Evolutionary conservation across 2,113 vertebrate species (phyloP).

Genomic region (Pandion haliaetus): DNA sequence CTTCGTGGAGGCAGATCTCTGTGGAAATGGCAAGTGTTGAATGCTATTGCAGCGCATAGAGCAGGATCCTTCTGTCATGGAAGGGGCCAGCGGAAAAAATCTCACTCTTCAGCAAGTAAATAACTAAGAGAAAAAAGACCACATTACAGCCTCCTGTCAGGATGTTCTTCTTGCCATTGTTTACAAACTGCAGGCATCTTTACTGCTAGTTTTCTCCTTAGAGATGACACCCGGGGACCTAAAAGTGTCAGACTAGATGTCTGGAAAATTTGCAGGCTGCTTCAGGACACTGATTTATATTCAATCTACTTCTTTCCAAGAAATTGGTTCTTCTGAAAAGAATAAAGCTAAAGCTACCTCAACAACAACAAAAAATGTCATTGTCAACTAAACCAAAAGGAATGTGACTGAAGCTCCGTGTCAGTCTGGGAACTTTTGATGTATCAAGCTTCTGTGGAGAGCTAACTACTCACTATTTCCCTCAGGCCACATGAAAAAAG

Average conservation of each 20-base stretch:
- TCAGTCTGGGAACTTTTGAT: neutral
- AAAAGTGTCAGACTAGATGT: constrained; percentile 47
- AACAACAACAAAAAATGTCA: constrained; percentile 2
- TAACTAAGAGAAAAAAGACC: constrained; percentile 17
- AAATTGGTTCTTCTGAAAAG: neutral
- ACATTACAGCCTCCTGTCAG: constrained; percentile 31
- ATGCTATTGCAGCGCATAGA: neutral
- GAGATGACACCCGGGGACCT: neutral
- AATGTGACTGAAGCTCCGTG: neutral
- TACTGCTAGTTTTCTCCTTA: neutral
- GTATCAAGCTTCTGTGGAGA: neutral
- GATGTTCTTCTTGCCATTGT: constrained; percentile 43
- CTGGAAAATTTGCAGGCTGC: constrained; percentile 41
- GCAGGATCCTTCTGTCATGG: neutral
- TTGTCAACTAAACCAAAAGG: neutral
- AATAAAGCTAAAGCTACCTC: neutral
- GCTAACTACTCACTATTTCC: neutral
- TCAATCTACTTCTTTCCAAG: neutral
- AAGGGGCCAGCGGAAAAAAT: neutral
- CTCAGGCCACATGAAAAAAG: neutral
- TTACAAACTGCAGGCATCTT: constrained; percentile 53
- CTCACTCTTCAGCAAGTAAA: constrained; percentile 27
- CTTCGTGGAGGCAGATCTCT: neutral
- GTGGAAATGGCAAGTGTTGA: neutral
- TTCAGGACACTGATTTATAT: constrained; percentile 43